Base-by-base conservation (phyloP, 2,113 vertebrate genomes). In the Nyctibius bracteatus region DNA sequence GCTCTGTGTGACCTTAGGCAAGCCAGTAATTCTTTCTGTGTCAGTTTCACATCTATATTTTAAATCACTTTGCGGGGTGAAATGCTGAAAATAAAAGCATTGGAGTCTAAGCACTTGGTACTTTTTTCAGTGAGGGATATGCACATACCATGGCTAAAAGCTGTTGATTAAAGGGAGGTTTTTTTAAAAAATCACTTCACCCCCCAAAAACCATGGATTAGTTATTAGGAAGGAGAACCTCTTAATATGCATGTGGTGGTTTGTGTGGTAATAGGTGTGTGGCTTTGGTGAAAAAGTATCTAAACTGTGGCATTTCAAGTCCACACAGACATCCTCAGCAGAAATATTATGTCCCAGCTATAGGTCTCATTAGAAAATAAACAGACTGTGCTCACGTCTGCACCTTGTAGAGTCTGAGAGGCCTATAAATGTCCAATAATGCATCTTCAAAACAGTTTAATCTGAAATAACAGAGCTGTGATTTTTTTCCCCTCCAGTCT, bases 371-470 rank as follows among this genome's bases (percentile, higher is more conserved):
- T 86, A 52, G 44, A 85, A 81, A 90, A 90, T 58, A 85, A 95
- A 81, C 30, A 90, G 85, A 58, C 28, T 5, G 16, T 84, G 62
- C 52, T 79, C 78, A 63, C 81, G 67, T 89, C 92, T 95, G 86
- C 75, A 84, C 35, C 63, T 55, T 43, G 46, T 14, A 39, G 25
- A 84, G 72, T 70, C n/a, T 66, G 58, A 92, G 41, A 61, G 30
- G 37, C 18, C 43, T 82, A 51, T 33, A 37, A 66, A 82, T 61
- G n/a, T 55, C 47, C 39, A 67, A n/a, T 35, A 90, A 90, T 37
- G 31, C n/a, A 92, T 30, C 81, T 85, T 81, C 73, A 93, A 74
- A 94, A 79, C 14, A 72, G 55, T 63, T 96, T 46, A 77, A 94
- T 94, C 51, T 91, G 77, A 73, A 86, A 71, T 37, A 92, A 83